A percentile compares a stretch with the other conserved stretches of the same genome.
Evolutionary conservation across 2,888 invertebrate genomes (phyloP).

Genomic region (Drosophila yooni): DNA sequence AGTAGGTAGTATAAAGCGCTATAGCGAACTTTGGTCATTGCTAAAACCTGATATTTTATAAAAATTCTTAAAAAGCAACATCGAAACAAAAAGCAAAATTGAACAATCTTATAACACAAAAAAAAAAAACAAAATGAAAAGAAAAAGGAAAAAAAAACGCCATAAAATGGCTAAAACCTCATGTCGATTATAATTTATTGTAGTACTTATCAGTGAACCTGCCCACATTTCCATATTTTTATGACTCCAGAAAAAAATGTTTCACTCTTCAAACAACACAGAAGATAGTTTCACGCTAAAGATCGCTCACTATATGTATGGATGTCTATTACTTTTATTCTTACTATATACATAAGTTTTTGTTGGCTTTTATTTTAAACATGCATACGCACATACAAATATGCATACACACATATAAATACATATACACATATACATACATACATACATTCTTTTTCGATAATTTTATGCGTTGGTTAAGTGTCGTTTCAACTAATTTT

Average conservation of each 20-base stretch:
- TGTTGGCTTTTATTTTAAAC: constrained; percentile 71
- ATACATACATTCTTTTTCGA: constrained; percentile 63
- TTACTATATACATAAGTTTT: constrained; percentile 57
- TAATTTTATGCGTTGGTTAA: constrained; percentile 71
- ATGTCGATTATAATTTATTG: constrained; percentile 78
- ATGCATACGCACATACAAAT: constrained; percentile 34
- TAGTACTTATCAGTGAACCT: constrained; percentile 66
- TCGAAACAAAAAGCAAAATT: constrained; percentile 71
- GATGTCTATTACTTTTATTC: constrained; percentile 65
- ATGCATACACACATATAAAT: constrained; percentile 23
- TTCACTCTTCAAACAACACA: constrained; percentile 16
- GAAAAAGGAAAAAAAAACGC: constrained; percentile 42
- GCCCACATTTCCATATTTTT: constrained; percentile 17
- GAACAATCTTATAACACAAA: constrained; percentile 63
- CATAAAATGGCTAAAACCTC: constrained; percentile 70
- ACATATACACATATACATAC: constrained; percentile 39
- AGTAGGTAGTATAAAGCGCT: constrained; percentile 45
- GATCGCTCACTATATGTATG: constrained; percentile 49
- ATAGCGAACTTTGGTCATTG: constrained; percentile 69
- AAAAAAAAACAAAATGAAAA: constrained; percentile 20
- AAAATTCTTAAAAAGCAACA: constrained; percentile 59
- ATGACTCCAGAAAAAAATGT: constrained; percentile 9
- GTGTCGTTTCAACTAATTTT: constrained; percentile 77
- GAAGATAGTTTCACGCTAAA: constrained; percentile 31
- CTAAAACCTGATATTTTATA: constrained; percentile 77